phyloP scores from a whole-genome alignment of 1,140 invertebrate species.

The Trissolcus basalis region DNA sequence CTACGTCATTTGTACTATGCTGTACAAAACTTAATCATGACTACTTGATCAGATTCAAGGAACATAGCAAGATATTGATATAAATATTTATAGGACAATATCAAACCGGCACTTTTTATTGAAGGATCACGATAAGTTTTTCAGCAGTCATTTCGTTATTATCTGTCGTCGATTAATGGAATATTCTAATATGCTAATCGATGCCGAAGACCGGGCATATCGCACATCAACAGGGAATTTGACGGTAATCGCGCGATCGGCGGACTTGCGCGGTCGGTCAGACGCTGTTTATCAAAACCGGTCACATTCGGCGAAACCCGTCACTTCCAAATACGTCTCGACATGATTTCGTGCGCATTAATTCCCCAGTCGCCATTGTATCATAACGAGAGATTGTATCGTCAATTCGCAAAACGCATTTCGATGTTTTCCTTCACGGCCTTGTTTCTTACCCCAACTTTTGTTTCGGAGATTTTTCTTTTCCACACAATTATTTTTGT shows the following conservation, averaged over 20 bases:
- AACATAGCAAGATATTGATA: too few relatives aligned
- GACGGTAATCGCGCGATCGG: constrained; percentile 52
- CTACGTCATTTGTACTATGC: too few relatives aligned
- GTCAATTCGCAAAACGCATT: constrained; percentile 49
- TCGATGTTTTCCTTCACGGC: constrained; percentile 30
- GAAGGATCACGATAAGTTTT: constrained; percentile 19
- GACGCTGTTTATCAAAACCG: constrained; percentile 53
- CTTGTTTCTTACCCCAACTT: constrained; percentile 13
- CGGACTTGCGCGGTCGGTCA: constrained; percentile 30
- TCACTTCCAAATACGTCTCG: constrained; percentile 52
- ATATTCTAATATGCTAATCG: constrained; percentile 54
- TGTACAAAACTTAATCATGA: too few relatives aligned
- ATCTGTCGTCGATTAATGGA: constrained; percentile 47
- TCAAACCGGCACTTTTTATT: constrained; percentile 30
- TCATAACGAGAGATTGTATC: constrained; percentile 45
- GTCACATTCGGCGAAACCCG: constrained; percentile 53
- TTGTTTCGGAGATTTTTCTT: constrained; percentile 7
- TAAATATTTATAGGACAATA: too few relatives aligned
- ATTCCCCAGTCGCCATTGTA: constrained; percentile 34
- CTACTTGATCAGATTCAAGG: too few relatives aligned
- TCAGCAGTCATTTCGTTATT: constrained; percentile 25
- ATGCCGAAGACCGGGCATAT: constrained; percentile 36
- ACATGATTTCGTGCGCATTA: constrained; percentile 50
- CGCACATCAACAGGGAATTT: constrained; percentile 40
- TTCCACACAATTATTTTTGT: too few relatives aligned